Conservation (phyloP, 2,113 vertebrate genomes). For the Paraplagusia blochii region DNA sequence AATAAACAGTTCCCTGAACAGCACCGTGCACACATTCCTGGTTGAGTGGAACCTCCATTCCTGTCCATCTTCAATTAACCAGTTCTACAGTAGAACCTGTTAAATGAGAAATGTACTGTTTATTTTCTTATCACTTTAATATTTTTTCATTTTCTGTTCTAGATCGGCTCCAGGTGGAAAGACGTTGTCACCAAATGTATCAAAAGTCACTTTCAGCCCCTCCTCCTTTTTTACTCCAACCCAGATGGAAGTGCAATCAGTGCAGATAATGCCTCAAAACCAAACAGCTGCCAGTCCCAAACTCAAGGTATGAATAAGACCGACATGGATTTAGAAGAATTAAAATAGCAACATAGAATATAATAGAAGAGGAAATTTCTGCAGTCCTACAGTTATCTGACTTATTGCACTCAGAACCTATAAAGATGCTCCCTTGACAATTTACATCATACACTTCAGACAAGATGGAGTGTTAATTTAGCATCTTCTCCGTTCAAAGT, state of each 20-base stretch:
- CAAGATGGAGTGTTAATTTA: constrained; percentile 3
- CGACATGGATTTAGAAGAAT: too few species aligned
- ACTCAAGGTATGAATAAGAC: constrained; percentile 69
- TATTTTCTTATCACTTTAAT: background rate
- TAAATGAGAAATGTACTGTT: too few species aligned
- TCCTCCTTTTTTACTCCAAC: constrained; percentile 93
- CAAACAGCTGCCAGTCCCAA: constrained; percentile 77
- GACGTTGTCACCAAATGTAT: constrained; percentile 92
- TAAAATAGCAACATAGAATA: too few species aligned
- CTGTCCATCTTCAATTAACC: too few species aligned
- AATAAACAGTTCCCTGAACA: background rate
- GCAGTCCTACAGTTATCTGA: too few species aligned
- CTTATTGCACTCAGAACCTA: too few species aligned
- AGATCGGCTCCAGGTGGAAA: constrained; percentile 94
- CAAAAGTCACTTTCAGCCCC: constrained; percentile 93
- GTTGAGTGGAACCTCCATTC: background rate
- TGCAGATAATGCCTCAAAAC: constrained; percentile 81
- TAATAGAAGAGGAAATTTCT: too few species aligned
- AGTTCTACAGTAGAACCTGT: too few species aligned
- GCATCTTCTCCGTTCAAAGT: constrained; percentile 2
- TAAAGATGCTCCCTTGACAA: too few species aligned
- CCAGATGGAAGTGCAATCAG: constrained; percentile 88
- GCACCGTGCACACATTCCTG: background rate
- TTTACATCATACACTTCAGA: background rate
- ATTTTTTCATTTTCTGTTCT: constrained; percentile 4